phyloP scores from a whole-genome alignment of 2,113 vertebrate genomes.

The Platysternon megacephalum region DNA sequence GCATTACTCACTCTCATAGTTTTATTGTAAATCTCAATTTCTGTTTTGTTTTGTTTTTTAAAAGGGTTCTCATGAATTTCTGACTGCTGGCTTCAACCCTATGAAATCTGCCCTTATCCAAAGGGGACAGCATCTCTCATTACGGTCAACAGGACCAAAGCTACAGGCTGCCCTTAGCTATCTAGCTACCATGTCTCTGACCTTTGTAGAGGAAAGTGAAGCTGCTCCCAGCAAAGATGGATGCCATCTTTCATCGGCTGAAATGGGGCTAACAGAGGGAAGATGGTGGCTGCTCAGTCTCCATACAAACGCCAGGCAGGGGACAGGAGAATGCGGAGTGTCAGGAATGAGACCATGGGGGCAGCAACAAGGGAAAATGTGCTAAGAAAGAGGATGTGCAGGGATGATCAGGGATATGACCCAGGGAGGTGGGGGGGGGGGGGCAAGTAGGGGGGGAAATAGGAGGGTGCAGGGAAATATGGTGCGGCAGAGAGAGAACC shows the following conservation, averaged over 20 bases:
- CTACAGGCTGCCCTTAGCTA: neutral
- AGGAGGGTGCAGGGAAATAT: neutral
- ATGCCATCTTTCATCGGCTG: neutral
- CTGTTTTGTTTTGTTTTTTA: neutral
- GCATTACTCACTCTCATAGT: neutral
- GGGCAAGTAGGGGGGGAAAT: neutral
- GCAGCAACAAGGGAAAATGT: rapidly evolving
- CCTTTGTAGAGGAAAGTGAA: neutral
- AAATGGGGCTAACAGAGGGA: neutral
- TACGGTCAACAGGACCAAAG: neutral
- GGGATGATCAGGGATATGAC: neutral
- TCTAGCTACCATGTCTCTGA: neutral
- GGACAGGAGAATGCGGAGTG: neutral
- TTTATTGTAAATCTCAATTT: neutral
- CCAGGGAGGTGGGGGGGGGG: too few species aligned
- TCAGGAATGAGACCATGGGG: neutral
- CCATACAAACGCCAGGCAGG: neutral
- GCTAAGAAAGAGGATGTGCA: neutral
- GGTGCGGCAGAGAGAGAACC: neutral
- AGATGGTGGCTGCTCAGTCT: neutral
- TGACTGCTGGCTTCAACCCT: neutral
- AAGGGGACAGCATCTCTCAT: neutral
- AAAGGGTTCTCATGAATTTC: neutral
- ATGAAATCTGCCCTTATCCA: rapidly evolving
- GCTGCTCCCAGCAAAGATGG: neutral